phyloP scores from a whole-genome alignment of 23 tunicate genomes.

The Ciona savignyi region DNA sequence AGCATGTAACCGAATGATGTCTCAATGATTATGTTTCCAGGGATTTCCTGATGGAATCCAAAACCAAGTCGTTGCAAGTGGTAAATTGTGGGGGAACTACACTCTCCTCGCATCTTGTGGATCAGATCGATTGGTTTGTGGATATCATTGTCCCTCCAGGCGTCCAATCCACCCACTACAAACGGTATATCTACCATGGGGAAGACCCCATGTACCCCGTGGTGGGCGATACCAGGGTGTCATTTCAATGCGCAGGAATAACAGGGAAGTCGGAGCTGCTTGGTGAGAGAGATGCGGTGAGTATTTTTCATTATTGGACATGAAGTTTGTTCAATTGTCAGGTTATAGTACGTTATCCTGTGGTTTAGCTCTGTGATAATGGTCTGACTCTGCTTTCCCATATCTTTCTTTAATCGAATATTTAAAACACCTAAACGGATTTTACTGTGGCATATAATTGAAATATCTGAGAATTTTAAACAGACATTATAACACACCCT shows the following conservation, averaged over 20 bases:
- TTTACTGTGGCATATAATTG: too few relatives aligned
- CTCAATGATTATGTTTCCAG: neutral
- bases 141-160: too few relatives aligned
- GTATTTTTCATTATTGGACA: too few relatives aligned
- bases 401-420: too few relatives aligned
- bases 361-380: too few relatives aligned
- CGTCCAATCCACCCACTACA: neutral
- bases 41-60: neutral
- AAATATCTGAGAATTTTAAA: too few relatives aligned
- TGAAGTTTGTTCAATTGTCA: too few relatives aligned
- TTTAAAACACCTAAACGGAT: too few relatives aligned
- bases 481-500: too few relatives aligned
- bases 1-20: too few relatives aligned
- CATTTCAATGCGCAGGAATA: constrained; percentile 50
- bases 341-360: too few relatives aligned
- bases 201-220: constrained; percentile 33
- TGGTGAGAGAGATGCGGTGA: neutral
- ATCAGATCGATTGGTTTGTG: neutral
- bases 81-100: neutral
- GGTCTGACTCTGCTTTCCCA: too few relatives aligned
- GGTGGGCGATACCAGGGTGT: constrained; percentile 53
- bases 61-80: neutral
- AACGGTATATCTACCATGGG: constrained; percentile 41
- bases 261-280: neutral
- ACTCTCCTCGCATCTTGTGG: neutral